Base-by-base conservation (phyloP, 2,113 vertebrate genomes). In the Polypterus senegalus region DNA sequence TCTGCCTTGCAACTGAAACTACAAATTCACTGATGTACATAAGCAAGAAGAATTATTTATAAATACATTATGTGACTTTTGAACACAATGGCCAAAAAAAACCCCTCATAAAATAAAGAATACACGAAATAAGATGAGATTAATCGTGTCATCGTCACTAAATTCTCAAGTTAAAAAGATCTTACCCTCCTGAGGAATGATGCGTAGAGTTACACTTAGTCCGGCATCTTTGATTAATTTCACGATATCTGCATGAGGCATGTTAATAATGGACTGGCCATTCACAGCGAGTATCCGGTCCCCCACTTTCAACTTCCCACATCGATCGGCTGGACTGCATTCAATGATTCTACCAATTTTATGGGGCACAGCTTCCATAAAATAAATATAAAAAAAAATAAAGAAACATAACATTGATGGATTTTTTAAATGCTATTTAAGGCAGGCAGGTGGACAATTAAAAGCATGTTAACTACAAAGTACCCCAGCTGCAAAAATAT, bases 201-300 rank as follows among this genome's bases (percentile, higher is more conserved):
- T 92, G 80, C 87, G 90, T 78, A 99, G 91, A 62, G 91, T 95
- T 76, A 99, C 93, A 56, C 88, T 97, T 68, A 97, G 92, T 61
- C 96, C 96, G 0, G 95, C 95, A 59, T 98, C 95, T 85, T 99
- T 99, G 87, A 99, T 98, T 76, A 99, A 89, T 77, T 97, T 98
- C 67, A 99, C 96, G 67, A 99, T 99, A 84, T 99, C 94, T 27
- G 90, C 95, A 61, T 99, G 96, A 62, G 94, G 91, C 93, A 97
- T 97, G 83, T 82, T 93, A 75, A 99, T 89, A 74, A 99, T 98
- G 70, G 92, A 93, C 81, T 97, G 95, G 70, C 86, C 77, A 68
- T 99, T 98, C 79, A 97, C 95, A 2, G 95, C 96, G 86, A 99
- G 85, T 70, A 99, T 99, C 74, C 93, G 80, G 86, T 99, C 96